These are phyloP conservation scores for Propsilocerus akamusi DNA, from an alignment of 1,140 invertebrate genomes.

Conservation along the genomic window DNA sequence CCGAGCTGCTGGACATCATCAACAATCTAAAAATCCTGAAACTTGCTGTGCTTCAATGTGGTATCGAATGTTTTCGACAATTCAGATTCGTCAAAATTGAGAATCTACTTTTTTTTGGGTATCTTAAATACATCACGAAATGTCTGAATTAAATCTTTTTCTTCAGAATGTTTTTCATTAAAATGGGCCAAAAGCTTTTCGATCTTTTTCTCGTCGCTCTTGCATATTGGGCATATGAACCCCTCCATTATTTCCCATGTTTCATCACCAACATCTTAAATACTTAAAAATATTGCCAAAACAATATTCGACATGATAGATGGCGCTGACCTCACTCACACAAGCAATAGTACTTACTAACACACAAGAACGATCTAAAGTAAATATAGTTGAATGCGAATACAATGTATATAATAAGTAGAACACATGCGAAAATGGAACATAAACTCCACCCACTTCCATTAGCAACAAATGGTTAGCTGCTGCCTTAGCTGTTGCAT, in stretches of 20 bases:
- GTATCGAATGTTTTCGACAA: conserved; percentile 32
- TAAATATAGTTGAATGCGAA: too few species aligned
- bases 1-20: conserved; percentile 47
- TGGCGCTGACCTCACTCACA: too few species aligned
- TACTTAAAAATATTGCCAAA: too few species aligned
- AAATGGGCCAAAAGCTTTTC: conserved; percentile 70
- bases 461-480: too few species aligned
- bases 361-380: too few species aligned
- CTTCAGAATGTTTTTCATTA: conserved; percentile 71
- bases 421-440: too few species aligned
- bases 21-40: conserved; percentile 23
- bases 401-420: too few species aligned
- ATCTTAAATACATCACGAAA: conserved; percentile 79
- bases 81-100: conserved; percentile 54
- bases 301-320: too few species aligned
- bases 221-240: conserved; percentile 85
- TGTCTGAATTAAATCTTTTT: conserved; percentile 76
- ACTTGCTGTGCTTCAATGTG: conserved; percentile 20
- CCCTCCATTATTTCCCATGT: conserved; percentile 62
- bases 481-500: conserved; percentile 55
- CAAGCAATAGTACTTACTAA: too few species aligned
- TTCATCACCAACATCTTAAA: conserved; percentile 7
- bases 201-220: conserved; percentile 68
- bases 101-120: conserved; percentile 74
- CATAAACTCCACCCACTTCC: too few species aligned